Conservation (phyloP, 1,140 invertebrate species). For the Dufourea novaeangliae region DNA sequence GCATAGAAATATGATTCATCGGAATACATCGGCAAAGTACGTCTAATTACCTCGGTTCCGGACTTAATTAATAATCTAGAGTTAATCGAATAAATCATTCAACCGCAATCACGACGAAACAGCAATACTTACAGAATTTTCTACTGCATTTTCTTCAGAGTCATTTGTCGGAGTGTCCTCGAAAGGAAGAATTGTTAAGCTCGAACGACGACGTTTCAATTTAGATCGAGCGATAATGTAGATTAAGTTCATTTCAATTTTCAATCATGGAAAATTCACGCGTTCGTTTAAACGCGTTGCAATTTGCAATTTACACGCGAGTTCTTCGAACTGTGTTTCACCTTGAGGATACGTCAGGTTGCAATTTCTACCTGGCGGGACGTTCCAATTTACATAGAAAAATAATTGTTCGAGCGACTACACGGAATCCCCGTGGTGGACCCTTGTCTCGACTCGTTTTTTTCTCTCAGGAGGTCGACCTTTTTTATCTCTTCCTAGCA, state of each 20-base stretch:
- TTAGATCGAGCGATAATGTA: background rate
- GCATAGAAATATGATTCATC: background rate
- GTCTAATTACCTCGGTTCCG: background rate
- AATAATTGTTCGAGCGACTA: background rate
- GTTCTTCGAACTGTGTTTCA: background rate
- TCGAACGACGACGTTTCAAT: too few relatives aligned
- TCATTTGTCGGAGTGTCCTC: too few relatives aligned
- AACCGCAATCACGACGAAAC: too few relatives aligned
- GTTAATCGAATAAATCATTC: too few relatives aligned
- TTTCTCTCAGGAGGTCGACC: too few relatives aligned
- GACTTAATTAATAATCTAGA: too few relatives aligned
- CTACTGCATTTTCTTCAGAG: too few relatives aligned
- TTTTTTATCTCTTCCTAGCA: too few relatives aligned
- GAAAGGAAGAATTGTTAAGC: too few relatives aligned
- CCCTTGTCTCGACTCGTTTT: background rate
- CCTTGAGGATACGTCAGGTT: background rate
- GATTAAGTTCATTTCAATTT: background rate
- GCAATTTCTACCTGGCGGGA: background rate
- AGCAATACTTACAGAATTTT: too few relatives aligned
- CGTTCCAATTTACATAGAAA: background rate
- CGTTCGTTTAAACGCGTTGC: background rate
- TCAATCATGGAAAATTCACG: background rate
- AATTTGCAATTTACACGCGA: background rate
- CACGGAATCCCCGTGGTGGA: background rate
- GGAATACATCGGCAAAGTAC: background rate